Evolutionary conservation across 2,113 vertebrate species (phyloP), one percentile per base, ranked within the genome.

Genomic region (Spea multiplicata): DNA sequence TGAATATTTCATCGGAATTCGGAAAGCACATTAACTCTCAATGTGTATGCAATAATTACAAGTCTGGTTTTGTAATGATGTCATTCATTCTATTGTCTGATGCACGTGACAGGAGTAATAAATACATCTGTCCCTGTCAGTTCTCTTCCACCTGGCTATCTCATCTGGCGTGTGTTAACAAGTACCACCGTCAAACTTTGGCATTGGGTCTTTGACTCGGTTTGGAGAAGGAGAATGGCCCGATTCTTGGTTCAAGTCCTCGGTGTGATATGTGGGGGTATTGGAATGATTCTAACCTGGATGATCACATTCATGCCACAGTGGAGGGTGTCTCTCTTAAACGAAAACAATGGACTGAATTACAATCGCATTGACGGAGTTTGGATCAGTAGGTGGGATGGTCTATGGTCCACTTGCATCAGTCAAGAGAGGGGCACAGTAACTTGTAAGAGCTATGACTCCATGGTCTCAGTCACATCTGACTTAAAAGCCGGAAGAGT

Each of bases 381-480:
- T 73, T 91, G 91, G 0, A 92, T 92, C 83, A 90, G 67, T 49
- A 8, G 87, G 17, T 98, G 92, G 85, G 96, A 99, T 86, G 97
- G 97, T 2, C 88, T 99, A 75, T 99, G 96, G 97, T 96, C 96
- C 95, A 95, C 93, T 69, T 99, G 97, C 77, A 74, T 85, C 59
- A 88, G 89, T 5, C 96, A 98, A 72, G 90, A 92, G 13, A 87
- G 89, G 75, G 84, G 93, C 81, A 86, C 92, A 53, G 86, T 96
- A 88, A 95, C 96, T 86, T 99, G 97, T 69, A 96, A 96, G 83
- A 91, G 93, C 62, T 95, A 98, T 0, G 88, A 89, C 75, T 97
- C 96, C 0, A 14, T 95, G 55, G 81, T 98, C 83, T 92, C 93
- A 4, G 92, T 99, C 3, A 80, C 94, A 0, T 89, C 93, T 0